Evolutionary conservation across 2,888 invertebrate genomes (phyloP).

Genomic region (Cyclophora punctaria): DNA sequence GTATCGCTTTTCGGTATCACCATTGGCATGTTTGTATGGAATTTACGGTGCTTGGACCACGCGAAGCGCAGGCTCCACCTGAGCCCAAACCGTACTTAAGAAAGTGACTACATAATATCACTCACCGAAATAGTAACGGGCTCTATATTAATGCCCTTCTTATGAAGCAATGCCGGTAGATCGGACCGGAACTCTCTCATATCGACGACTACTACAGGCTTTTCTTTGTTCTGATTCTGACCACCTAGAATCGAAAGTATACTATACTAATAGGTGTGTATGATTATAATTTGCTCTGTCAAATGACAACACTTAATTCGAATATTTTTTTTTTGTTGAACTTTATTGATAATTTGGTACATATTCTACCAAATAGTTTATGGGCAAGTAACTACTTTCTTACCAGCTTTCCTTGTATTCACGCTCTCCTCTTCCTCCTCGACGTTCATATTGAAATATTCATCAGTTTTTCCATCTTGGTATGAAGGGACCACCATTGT

Average conservation of each 20-base stretch:
- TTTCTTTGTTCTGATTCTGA: conserved; percentile 47
- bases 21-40: too few species aligned
- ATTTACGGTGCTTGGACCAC: too few species aligned
- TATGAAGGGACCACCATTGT: conserved; percentile 91
- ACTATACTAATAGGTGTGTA: too few species aligned
- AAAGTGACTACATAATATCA: neutral
- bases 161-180: conserved; percentile 93
- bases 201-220: conserved; percentile 87
- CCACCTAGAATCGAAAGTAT: conserved; percentile 45
- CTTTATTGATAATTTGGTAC: too few species aligned
- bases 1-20: too few species aligned
- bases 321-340: too few species aligned
- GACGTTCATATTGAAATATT: conserved; percentile 58
- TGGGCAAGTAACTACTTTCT: neutral
- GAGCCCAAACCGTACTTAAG: too few species aligned
- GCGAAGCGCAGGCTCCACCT: too few species aligned
- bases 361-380: neutral
- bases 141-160: conserved; percentile 92
- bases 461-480: conserved; percentile 88
- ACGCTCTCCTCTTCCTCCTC: conserved; percentile 47
- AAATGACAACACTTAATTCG: too few species aligned
- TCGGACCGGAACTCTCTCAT: conserved; percentile 99
- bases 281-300: too few species aligned
- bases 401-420: conserved; percentile 81
- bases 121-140: conserved; percentile 58